phyloP scores from a whole-genome alignment of 2,888 invertebrate species.

The Himalopsyche anomala region DNA sequence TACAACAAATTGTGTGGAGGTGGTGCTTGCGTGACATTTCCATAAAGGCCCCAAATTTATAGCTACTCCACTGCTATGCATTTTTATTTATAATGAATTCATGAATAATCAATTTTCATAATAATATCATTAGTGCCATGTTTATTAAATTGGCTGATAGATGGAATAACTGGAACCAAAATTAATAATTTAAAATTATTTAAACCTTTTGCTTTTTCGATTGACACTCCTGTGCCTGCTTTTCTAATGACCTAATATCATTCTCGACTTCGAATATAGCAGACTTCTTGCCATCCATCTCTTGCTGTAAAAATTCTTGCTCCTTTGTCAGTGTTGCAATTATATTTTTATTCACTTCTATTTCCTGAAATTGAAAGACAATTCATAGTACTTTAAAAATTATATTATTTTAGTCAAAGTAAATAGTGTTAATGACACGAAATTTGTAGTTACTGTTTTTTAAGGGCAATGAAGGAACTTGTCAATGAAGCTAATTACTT shows the following conservation, averaged over 20 bases:
- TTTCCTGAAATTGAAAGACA: slow-evolving; percentile 55
- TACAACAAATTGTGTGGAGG: too few relatives aligned
- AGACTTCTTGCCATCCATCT: slow-evolving; percentile 68
- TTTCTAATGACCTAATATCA: slow-evolving; percentile 70
- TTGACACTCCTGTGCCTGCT: slow-evolving; percentile 71
- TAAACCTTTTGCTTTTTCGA: slow-evolving; percentile 73
- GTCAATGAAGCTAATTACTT: neutral
- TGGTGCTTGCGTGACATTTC: too few relatives aligned
- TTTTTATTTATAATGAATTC: slow-evolving; percentile 57
- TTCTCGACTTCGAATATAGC: slow-evolving; percentile 72
- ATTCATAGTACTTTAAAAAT: neutral
- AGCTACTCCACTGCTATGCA: neutral
- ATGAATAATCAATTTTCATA: neutral
- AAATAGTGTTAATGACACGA: neutral
- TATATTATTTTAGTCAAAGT: neutral
- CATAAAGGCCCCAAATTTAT: too few relatives aligned
- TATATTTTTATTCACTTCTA: slow-evolving; percentile 59
- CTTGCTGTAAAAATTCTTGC: slow-evolving; percentile 70
- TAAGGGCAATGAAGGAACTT: neutral
- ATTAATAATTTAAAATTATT: too few relatives aligned
- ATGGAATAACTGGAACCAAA: too few relatives aligned
- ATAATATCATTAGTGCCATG: too few relatives aligned
- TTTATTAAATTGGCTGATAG: too few relatives aligned
- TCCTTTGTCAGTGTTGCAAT: slow-evolving; percentile 69
- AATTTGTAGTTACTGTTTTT: neutral